Evolutionary conservation across 2,797 vertebrate species (phyloP).

Genomic region (Remorina albescens): DNA sequence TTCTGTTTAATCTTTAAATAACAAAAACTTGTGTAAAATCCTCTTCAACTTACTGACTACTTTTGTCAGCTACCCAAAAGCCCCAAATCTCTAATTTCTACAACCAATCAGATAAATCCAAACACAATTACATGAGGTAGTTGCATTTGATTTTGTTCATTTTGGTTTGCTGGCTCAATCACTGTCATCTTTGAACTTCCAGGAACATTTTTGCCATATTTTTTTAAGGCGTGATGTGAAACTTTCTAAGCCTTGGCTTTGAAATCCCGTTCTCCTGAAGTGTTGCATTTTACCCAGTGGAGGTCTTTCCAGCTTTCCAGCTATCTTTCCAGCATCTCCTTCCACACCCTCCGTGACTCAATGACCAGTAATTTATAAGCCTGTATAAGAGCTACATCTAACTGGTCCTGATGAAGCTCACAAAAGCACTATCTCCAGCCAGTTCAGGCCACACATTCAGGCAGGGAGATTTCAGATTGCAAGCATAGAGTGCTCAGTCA

Average conservation of each 20-base stretch:
- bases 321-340: constrained; percentile 13
- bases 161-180: neutral
- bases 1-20: neutral
- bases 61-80: neutral
- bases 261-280: constrained; percentile 14
- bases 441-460: constrained; percentile 39
- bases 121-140: neutral
- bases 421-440: constrained; percentile 34
- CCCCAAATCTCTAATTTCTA: neutral
- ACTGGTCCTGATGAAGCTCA: constrained; percentile 35
- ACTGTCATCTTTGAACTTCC: neutral
- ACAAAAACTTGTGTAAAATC: neutral
- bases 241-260: constrained; percentile 22
- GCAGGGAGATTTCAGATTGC: constrained; percentile 47
- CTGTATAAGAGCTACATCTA: constrained; percentile 22
- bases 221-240: neutral
- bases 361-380: constrained; percentile 41
- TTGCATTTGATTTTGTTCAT: neutral
- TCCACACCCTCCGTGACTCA: constrained; percentile 50
- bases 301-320: neutral
- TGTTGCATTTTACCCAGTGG: constrained; percentile 7
- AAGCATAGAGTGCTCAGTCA: constrained; percentile 60
- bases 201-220: neutral
- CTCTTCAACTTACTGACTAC: too few species aligned
- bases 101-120: neutral